phyloP scores from a whole-genome alignment of 2,113 vertebrate species.

The Alligator sinensis region DNA sequence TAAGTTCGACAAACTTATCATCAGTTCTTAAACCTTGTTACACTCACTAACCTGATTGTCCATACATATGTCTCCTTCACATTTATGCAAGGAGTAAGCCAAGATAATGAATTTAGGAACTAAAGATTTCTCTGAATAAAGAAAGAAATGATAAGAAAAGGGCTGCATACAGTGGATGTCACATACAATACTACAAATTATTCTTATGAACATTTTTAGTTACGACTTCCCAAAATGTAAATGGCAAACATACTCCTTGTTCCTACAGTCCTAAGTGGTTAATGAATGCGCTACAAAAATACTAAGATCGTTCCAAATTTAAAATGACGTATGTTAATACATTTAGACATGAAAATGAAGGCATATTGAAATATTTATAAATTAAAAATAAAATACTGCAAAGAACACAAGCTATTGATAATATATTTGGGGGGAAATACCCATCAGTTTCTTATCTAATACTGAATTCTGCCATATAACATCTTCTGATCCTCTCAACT shows the following conservation, averaged over 20 bases:
- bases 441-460: slow-evolving; percentile 25
- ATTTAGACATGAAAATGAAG: background rate
- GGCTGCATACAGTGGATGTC: background rate
- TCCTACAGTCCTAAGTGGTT: background rate
- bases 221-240: background rate
- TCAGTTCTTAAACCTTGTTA: background rate
- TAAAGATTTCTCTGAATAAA: background rate
- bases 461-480: slow-evolving; percentile 23
- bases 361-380: background rate
- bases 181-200: background rate
- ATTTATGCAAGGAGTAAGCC: background rate
- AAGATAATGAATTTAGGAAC: background rate
- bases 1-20: background rate
- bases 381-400: too few species aligned
- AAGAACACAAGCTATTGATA: too few species aligned
- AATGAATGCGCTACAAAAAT: background rate
- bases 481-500: background rate
- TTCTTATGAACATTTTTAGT: background rate
- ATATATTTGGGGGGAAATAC: too few species aligned
- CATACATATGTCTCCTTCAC: background rate
- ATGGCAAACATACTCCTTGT: background rate
- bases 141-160: background rate
- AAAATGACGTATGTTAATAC: background rate
- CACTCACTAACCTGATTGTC: background rate
- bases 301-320: background rate